phyloP scores from a whole-genome alignment of 2,113 vertebrate species.

The Salvelinus sp. region DNA sequence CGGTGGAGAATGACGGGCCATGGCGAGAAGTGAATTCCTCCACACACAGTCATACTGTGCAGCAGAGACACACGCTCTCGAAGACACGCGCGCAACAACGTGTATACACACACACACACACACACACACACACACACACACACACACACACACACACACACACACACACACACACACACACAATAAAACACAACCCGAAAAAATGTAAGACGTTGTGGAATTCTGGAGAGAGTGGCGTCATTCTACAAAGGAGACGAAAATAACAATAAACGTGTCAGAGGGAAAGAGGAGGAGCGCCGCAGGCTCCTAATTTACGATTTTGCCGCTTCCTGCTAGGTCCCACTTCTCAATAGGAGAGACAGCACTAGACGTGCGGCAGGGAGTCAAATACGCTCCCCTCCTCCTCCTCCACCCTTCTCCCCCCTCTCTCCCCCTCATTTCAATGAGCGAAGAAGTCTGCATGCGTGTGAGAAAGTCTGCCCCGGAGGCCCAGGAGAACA shows the following conservation, averaged over 20 bases:
- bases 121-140: too few relatives aligned
- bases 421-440: constrained; percentile 21
- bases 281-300: constrained; percentile 45
- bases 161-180: not conserved
- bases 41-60: not conserved
- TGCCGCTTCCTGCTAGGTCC: constrained; percentile 55
- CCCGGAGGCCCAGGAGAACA: constrained; percentile 28
- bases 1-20: not conserved
- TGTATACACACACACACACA: too few relatives aligned
- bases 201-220: constrained; percentile 9
- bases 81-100: too few relatives aligned
- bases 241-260: constrained; percentile 41
- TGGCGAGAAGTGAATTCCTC: not conserved
- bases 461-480: too few relatives aligned
- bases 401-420: constrained; percentile 4
- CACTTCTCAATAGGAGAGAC: constrained; percentile 39
- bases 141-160: too few relatives aligned
- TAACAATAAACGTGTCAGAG: constrained; percentile 62
- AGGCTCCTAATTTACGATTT: constrained; percentile 54
- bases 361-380: constrained; percentile 33
- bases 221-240: constrained; percentile 33
- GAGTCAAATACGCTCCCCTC: constrained; percentile 49
- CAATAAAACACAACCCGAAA: not conserved
- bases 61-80: not conserved
- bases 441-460: not conserved